Percentiles rank a stretch among this genome's conserved stretches.
These are phyloP conservation scores for Sebastes wilsoni DNA, from an alignment of 2,797 vertebrate species.

Conservation along the genomic window DNA sequence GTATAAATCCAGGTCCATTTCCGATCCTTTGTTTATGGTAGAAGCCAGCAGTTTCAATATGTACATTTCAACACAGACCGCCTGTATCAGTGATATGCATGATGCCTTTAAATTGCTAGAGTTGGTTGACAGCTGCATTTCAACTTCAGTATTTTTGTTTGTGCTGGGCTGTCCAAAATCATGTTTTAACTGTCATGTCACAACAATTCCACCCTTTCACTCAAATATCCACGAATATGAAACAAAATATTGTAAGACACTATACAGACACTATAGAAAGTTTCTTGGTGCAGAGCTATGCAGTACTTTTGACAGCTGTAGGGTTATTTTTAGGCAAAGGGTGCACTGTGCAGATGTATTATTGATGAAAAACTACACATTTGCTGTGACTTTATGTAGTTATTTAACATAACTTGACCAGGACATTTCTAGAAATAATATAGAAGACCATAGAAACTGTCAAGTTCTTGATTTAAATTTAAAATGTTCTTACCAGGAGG, in stretches of 20 bases:
- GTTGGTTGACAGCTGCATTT: background rate
- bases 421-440: background rate
- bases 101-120: background rate
- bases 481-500: constrained; percentile 75
- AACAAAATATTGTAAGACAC: background rate
- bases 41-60: background rate
- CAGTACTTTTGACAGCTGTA: background rate
- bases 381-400: background rate
- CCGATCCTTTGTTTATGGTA: no score
- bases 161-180: background rate
- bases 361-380: background rate
- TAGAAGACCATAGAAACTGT: background rate
- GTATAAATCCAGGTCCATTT: background rate
- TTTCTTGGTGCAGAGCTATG: background rate
- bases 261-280: background rate
- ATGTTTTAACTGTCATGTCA: background rate
- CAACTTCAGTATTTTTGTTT: background rate
- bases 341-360: background rate
- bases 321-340: background rate
- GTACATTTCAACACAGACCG: rapidly evolving
- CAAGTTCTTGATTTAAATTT: background rate
- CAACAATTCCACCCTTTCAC: background rate
- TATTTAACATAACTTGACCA: background rate
- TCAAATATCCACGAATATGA: background rate
- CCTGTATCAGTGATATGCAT: background rate